Percentiles rank a stretch among this genome's conserved stretches.
Evolutionary conservation across 1,140 invertebrate genomes (phyloP).

Genomic region (Probaryconus sp.): DNA sequence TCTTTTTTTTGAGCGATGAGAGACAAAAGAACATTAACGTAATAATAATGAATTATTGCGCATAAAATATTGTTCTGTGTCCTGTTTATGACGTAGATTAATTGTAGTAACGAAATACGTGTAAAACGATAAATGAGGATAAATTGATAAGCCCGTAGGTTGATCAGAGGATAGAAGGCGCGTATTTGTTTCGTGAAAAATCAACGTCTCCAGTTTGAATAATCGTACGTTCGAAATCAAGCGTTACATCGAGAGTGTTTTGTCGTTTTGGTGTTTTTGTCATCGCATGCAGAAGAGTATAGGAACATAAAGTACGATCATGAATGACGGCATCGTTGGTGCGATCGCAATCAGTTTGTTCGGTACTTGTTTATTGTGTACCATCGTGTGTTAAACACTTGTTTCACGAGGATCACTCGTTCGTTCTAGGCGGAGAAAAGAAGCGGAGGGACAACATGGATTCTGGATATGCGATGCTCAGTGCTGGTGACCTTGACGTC

Average conservation of each 20-base stretch:
- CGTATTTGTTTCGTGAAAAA: background rate
- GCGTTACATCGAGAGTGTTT: slow-evolving; percentile 2
- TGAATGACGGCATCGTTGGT: slow-evolving; percentile 75
- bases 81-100: too few relatives aligned
- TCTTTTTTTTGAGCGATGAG: too few relatives aligned
- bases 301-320: slow-evolving; percentile 47
- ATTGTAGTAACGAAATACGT: too few relatives aligned
- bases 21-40: too few relatives aligned
- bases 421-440: slow-evolving; percentile 71
- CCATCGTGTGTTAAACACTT: slow-evolving; percentile 22
- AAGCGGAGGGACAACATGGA: slow-evolving; percentile 79
- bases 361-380: slow-evolving; percentile 64
- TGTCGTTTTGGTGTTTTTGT: slow-evolving; percentile 8
- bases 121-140: too few relatives aligned
- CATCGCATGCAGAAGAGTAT: slow-evolving; percentile 11
- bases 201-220: background rate
- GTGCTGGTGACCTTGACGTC: slow-evolving; percentile 81
- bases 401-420: slow-evolving; percentile 64
- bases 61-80: too few relatives aligned
- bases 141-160: too few relatives aligned
- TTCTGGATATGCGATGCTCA: slow-evolving; percentile 81
- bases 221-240: slow-evolving; percentile 1
- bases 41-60: too few relatives aligned
- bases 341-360: slow-evolving; percentile 75
- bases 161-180: too few relatives aligned